These are phyloP conservation scores for Hedychridium roseum DNA, from an alignment of 2,888 invertebrate genomes.

Conservation along the genomic window DNA sequence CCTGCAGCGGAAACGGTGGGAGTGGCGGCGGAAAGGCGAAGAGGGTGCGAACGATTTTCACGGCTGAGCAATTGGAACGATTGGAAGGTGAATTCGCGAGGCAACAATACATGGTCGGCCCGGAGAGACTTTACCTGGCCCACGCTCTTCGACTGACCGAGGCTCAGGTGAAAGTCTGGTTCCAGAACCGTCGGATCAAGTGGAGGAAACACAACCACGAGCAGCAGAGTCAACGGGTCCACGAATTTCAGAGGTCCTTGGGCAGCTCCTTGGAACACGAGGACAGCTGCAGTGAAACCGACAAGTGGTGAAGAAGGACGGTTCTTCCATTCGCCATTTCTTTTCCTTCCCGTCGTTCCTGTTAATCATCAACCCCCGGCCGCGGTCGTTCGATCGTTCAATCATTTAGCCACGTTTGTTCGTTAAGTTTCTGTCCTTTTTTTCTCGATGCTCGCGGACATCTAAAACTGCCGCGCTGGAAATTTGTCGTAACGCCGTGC, in stretches of 20 bases:
- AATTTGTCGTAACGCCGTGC: no score
- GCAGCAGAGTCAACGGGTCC: constrained; percentile 86
- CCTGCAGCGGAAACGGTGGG: constrained; percentile 41
- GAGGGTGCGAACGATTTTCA: constrained; percentile 94
- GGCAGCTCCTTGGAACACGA: constrained; percentile 60
- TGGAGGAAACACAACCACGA: constrained; percentile 96
- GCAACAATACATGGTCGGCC: constrained; percentile 98
- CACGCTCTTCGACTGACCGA: constrained; percentile 87
- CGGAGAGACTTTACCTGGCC: constrained; percentile 91
- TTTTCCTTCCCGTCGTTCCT: neutral
- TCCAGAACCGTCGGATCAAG: constrained; percentile 90
- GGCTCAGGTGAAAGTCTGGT: constrained; percentile 76
- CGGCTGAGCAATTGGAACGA: constrained; percentile 93
- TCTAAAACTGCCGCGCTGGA: no score
- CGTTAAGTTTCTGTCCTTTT: no score
- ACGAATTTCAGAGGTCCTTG: constrained; percentile 63
- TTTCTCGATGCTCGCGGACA: no score
- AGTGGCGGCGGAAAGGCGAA: constrained; percentile 75
- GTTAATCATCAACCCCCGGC: no score
- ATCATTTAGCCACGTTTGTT: no score
- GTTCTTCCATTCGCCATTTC: neutral
- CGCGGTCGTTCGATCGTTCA: no score
- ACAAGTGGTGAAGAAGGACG: constrained; percentile 60
- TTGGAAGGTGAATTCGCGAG: constrained; percentile 94
- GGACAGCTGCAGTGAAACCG: constrained; percentile 65